phyloP scores from a whole-genome alignment of 1,140 invertebrate species.

The Caenorhabditis latens region DNA sequence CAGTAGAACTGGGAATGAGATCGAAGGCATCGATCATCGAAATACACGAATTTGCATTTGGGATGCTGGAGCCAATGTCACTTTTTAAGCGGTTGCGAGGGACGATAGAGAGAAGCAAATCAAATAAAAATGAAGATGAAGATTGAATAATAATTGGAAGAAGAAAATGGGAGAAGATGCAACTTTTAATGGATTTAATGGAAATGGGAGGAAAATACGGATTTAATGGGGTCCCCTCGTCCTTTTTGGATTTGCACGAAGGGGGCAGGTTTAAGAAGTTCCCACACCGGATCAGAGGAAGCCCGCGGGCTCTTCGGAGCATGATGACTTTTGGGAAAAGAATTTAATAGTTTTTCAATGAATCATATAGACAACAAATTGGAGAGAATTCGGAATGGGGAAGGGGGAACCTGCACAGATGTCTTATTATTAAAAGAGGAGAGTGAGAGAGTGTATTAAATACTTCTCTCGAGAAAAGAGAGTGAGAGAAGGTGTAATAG shows the following conservation, averaged over 20 bases:
- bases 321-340: conserved; percentile 19
- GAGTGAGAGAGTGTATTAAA: conserved; percentile 21
- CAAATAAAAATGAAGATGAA: neutral
- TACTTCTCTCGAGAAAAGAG: neutral
- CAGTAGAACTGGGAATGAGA: conserved; percentile 30
- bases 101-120: neutral
- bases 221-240: conserved; percentile 1
- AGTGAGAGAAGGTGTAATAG: neutral
- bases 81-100: conserved; percentile 7
- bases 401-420: conserved; percentile 26
- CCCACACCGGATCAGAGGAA: conserved; percentile 21
- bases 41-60: conserved; percentile 51
- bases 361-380: conserved; percentile 51
- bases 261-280: conserved; percentile 13
- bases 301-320: neutral
- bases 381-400: neutral
- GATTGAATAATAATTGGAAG: conserved; percentile 50
- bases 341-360: conserved; percentile 49
- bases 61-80: neutral
- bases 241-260: neutral
- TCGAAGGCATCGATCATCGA: conserved; percentile 54
- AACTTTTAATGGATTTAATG: conserved; percentile 44
- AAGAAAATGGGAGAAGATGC: neutral
- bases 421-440: conserved; percentile 43
- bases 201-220: neutral